phyloP scores from a whole-genome alignment of 2,888 invertebrate genomes.

The Trichogramma dendrolimi region DNA sequence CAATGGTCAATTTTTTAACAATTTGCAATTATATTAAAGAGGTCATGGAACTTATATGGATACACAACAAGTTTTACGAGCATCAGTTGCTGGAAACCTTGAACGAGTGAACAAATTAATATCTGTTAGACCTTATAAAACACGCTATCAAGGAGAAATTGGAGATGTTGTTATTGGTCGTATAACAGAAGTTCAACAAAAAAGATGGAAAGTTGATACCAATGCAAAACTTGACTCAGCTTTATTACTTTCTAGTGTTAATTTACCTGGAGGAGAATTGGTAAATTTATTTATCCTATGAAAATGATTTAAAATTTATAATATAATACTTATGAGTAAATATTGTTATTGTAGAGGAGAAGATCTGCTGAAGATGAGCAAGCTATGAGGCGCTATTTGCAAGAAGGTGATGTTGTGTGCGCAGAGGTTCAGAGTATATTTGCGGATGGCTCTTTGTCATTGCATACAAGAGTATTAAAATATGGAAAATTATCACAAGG shows the following conservation, averaged over 20 bases:
- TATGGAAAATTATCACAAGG: conserved; percentile 96
- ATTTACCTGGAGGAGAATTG: conserved; percentile 95
- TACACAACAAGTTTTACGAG: conserved; percentile 75
- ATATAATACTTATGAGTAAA: background rate
- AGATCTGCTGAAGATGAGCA: conserved; percentile 95
- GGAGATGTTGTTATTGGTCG: conserved; percentile 96
- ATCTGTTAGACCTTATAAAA: conserved; percentile 85
- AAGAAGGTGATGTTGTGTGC: conserved; percentile 94
- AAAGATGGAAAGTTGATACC: conserved; percentile 92
- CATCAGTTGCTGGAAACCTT: conserved; percentile 91
- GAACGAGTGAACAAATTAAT: conserved; percentile 93
- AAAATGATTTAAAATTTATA: background rate
- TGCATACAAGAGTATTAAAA: conserved; percentile 93
- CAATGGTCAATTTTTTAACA: background rate
- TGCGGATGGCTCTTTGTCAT: conserved; percentile 83
- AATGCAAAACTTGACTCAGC: conserved; percentile 86
- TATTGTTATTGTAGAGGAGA: conserved; percentile 61
- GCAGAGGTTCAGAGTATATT: conserved; percentile 95
- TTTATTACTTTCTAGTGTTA: conserved; percentile 85
- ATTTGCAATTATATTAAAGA: conserved; percentile 53
- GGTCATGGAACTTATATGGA: conserved; percentile 94
- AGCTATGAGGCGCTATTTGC: conserved; percentile 91
- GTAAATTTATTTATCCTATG: conserved; percentile 52
- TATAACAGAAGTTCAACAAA: conserved; percentile 89
- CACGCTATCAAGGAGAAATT: conserved; percentile 87